Conservation (phyloP, 2,797 vertebrate species). For the Sebastes trivittatus region DNA sequence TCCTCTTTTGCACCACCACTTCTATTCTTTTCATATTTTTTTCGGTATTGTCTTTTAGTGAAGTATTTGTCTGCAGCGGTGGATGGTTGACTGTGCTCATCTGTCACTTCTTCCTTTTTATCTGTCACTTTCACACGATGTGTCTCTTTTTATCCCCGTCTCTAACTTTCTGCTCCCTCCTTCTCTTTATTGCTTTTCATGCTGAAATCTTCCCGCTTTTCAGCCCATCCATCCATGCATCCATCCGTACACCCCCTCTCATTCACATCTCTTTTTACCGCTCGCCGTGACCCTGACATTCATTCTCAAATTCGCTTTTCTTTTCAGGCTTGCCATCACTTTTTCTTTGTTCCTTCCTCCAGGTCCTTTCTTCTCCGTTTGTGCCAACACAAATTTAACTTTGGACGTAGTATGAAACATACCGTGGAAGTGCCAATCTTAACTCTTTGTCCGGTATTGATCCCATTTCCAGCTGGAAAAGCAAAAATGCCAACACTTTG, state of each 20-base stretch:
- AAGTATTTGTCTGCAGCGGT: constrained; percentile 7
- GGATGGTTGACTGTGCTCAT: constrained; percentile 19
- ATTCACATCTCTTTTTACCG: constrained; percentile 8
- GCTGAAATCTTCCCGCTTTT: not conserved
- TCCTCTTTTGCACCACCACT: not conserved
- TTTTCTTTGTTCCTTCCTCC: not conserved
- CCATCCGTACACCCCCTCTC: not conserved
- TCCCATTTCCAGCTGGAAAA: not conserved
- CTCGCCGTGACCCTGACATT: not conserved
- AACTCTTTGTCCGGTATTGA: not conserved
- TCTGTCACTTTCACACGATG: not conserved
- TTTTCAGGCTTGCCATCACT: not conserved
- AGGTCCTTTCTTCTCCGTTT: not conserved
- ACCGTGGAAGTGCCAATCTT: not conserved
- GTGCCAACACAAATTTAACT: not conserved
- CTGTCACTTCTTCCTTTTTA: not conserved
- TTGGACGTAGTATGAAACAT: not conserved
- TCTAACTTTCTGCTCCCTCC: constrained; percentile 8
- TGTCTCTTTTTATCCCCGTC: constrained; percentile 1
- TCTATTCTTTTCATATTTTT: not conserved
- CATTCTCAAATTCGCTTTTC: not conserved
- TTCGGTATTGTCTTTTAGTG: constrained; percentile 5
- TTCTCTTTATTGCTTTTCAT: constrained; percentile 10
- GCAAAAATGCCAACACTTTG: not conserved
- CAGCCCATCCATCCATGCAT: not conserved